A percentile compares a stretch with the other conserved stretches of the same genome.
Evolutionary conservation across 2,888 invertebrate species (phyloP).

Genomic region (Meta bourneti): DNA sequence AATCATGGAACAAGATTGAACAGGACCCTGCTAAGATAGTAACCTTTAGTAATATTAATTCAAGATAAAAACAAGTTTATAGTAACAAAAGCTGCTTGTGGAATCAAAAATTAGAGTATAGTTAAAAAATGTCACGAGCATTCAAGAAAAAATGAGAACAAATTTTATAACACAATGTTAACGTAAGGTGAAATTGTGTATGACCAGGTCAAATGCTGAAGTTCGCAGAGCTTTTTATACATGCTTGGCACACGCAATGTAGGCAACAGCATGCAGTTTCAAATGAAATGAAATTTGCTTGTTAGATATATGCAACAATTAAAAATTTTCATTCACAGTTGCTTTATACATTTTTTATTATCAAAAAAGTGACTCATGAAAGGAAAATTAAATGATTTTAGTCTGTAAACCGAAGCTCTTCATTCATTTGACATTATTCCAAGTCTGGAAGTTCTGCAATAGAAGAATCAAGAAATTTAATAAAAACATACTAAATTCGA

Average conservation of each 20-base stretch:
- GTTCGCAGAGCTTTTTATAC: slow-evolving; percentile 63
- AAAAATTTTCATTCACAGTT: slow-evolving; percentile 61
- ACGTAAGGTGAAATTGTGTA: background rate
- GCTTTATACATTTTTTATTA: slow-evolving; percentile 62
- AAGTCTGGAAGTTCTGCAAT: slow-evolving; percentile 72
- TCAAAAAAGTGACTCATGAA: slow-evolving; percentile 75
- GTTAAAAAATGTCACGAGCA: background rate
- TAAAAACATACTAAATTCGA: too few species aligned
- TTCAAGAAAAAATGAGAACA: background rate
- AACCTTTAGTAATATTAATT: too few species aligned
- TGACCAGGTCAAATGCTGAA: slow-evolving; percentile 36
- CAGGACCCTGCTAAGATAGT: too few species aligned
- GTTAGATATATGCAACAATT: slow-evolving; percentile 60
- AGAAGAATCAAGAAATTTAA: background rate
- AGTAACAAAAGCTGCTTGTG: slow-evolving; percentile 13
- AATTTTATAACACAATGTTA: slow-evolving; percentile 22
- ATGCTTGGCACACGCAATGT: slow-evolving; percentile 71
- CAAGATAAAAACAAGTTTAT: background rate
- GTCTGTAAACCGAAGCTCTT: slow-evolving; percentile 72
- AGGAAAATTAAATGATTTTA: slow-evolving; percentile 72
- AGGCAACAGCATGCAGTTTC: slow-evolving; percentile 66
- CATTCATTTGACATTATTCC: slow-evolving; percentile 50
- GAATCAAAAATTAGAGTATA: background rate
- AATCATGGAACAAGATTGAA: background rate
- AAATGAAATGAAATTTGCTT: slow-evolving; percentile 59